Base-by-base conservation (phyloP, 1,140 invertebrate genomes). In the Tyrophagus putrescentiae region DNA sequence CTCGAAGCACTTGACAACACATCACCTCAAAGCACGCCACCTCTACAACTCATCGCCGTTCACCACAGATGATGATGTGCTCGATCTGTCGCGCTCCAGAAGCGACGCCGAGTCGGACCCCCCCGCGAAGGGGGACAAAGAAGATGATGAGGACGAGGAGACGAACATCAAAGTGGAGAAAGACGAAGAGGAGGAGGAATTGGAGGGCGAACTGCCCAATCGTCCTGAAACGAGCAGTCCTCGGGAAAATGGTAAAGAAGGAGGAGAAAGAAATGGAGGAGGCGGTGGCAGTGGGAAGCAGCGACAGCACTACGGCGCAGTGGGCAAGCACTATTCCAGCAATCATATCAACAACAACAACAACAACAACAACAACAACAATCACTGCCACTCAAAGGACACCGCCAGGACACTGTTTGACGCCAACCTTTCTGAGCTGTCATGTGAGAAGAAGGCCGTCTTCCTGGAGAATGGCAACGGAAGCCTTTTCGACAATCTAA, bases 51-150 rank as follows among this genome's bases (percentile, higher is more conserved):
- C 60, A 1, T 53, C 57, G 4, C 53, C 56, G 1, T 53, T 57
- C 39, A 25, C 52, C 29, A 60, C 18, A 13, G 62, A 39, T 34
- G 64, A 66, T 4, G 65, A 66, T 16, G 66, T 67, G 9, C 60
- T 67, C 9, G 66, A 67, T 59, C 61, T 67, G 6, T 67, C 66
- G 13, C 60, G 60, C 23, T 66, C 65, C 18, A 52, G 65, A 36
- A 64, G 63, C 68, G 87, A 92, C 69, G 27, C 52, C 18, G 52
- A 54, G 27, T 13, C 87, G 0, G 88, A 92, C 65, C 66, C 69
- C 33, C 86, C 88, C 68, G 87, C 85, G 0, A 60, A 86, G 89
- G 70, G 32, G 21, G 58, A 66, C 54, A 60, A 64, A 31, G 61
- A 67, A 21, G 56, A 67, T 48, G 61, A 56, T 39, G 61, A 65